These are phyloP conservation scores for Riparia riparia DNA, from an alignment of 2,113 vertebrate species.

Conservation along the genomic window DNA sequence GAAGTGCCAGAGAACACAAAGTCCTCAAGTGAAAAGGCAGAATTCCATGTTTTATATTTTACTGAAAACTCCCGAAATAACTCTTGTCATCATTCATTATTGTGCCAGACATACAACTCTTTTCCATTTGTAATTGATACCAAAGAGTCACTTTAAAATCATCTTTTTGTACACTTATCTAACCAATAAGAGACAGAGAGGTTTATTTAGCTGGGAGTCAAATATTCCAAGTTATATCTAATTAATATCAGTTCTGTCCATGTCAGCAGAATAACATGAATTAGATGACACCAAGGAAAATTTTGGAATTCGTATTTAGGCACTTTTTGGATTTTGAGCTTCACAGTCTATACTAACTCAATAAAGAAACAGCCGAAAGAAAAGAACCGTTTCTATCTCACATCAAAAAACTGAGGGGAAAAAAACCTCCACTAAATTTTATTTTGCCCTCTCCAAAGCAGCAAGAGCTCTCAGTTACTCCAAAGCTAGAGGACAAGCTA, in stretches of 20 bases:
- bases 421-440: neutral
- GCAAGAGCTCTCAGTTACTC: neutral
- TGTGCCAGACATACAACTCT: fast-evolving
- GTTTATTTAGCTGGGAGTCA: neutral
- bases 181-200: neutral
- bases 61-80: neutral
- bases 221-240: neutral
- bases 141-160: neutral
- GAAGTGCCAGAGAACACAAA: neutral
- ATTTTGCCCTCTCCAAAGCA: neutral
- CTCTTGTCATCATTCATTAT: neutral
- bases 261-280: neutral
- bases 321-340: neutral
- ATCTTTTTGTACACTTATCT: neutral
- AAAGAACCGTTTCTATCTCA: neutral
- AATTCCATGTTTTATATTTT: neutral
- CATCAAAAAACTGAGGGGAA: neutral
- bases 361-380: neutral
- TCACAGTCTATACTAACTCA: neutral
- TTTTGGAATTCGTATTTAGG: neutral
- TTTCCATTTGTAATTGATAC: neutral
- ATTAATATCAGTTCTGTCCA: neutral
- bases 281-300: neutral
- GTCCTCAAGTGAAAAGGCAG: neutral
- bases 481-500: neutral